Base-by-base conservation (phyloP, 1,140 invertebrate species). In the Latrodectus geometricus region DNA sequence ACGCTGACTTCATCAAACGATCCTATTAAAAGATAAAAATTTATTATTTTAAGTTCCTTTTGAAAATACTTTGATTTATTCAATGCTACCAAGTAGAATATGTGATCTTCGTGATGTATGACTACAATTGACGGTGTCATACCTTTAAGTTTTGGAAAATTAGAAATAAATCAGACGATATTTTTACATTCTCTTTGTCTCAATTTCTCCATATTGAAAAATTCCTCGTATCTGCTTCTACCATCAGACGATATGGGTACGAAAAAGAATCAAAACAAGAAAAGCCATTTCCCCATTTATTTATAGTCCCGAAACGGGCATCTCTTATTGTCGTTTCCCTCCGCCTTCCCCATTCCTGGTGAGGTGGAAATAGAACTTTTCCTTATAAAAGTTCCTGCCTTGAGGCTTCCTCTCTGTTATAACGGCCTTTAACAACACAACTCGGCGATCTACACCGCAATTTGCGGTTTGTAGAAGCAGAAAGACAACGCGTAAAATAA, bases 401-500 rank as follows among this genome's bases (percentile, higher is more conserved):
- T 21, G 15, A 11, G 69, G 78, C 56, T 20, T 49, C 61, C 78
- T 61, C 54, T 15, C 21, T 48, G 17, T n/a, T 69, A 50, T 82
- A 73, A 82, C 79, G 68, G 69, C 68, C 79, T 50, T 15, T 69
- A 69, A 69, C 78, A 69, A 70, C 78, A 66, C 56, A 48, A 56
- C 56, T 20, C n/a, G 14, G 48, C 48, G 35, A 68, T 54, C 23
- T 76, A 17, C 52, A 12, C 21, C 52, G 74, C 74, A 56, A 52
- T 76, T 68, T 69, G 49, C 21, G 70, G 70, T 74, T 75, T 75
- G 81, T 54, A 12, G 74, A 23, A 52, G 17, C 74, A 77, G 61
- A 86, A 78, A 86, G 83, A 86, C 73, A 78, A 77, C 49, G 68
- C 66, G 66, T 61, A 86, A 86, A 86, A 86, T 86, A 86, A 86